Percentiles rank a stretch among this genome's conserved stretches.
Conservation (phyloP, 30 jellyfish, hydroid and myxozoan genomes). For the Sanderia malayensis region DNA sequence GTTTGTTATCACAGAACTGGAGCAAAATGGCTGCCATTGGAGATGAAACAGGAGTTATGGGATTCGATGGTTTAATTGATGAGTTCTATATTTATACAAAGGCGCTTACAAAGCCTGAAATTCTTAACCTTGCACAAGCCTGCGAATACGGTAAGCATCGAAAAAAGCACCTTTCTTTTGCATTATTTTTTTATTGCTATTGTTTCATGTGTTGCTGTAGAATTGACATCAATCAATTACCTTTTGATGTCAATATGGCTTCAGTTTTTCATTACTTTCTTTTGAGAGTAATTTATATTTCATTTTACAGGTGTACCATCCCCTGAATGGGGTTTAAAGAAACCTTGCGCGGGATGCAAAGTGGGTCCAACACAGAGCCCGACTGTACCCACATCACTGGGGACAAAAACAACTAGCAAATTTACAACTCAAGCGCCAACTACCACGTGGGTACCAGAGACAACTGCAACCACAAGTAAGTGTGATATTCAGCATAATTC, state of each 20-base stretch:
- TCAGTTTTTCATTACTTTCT: neutral
- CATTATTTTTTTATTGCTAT: too few species aligned
- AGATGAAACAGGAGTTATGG: slow-evolving; percentile 73
- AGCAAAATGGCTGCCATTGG: slow-evolving; percentile 90
- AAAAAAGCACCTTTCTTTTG: too few species aligned
- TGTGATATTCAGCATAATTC: too few species aligned
- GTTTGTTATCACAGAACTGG: slow-evolving; percentile 88
- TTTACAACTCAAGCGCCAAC: slow-evolving; percentile 15
- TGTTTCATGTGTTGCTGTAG: too few species aligned
- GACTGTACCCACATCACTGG: slow-evolving; percentile 17
- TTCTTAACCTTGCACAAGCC: slow-evolving; percentile 79
- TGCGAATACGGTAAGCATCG: slow-evolving; percentile 95
- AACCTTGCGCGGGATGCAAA: slow-evolving; percentile 76
- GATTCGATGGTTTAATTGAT: slow-evolving; percentile 77
- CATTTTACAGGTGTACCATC: slow-evolving; percentile 85
- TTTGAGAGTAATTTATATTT: neutral
- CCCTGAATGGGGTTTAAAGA: slow-evolving; percentile 88
- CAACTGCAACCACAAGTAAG: too few species aligned
- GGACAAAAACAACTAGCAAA: slow-evolving; percentile 57
- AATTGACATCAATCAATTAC: too few species aligned
- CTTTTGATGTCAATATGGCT: too few species aligned
- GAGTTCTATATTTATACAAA: slow-evolving; percentile 80
- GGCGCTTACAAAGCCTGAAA: slow-evolving; percentile 77
- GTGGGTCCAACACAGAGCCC: slow-evolving; percentile 34
- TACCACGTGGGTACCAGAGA: neutral